Percentiles rank a stretch among this genome's conserved stretches.
Evolutionary conservation across 2,113 vertebrate species (phyloP).

Genomic region (Raja brachyura): DNA sequence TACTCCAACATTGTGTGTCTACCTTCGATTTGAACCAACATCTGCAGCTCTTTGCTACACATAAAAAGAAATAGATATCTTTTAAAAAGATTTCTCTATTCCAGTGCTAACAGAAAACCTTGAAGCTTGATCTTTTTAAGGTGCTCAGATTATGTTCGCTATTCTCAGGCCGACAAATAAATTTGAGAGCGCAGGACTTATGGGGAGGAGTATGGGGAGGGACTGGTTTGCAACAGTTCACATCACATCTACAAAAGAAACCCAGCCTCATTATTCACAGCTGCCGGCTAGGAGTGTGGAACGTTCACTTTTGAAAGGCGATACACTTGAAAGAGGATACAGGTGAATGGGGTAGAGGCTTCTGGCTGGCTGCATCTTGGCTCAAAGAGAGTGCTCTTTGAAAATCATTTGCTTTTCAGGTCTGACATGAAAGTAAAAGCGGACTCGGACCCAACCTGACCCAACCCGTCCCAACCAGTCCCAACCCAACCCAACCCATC

Average conservation of each 20-base stretch:
- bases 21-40: no score
- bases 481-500: no score
- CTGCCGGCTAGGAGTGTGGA: neutral
- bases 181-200: neutral
- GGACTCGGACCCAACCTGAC: no score
- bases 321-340: neutral
- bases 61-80: no score
- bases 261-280: neutral
- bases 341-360: neutral
- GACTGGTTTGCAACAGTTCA: neutral
- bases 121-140: neutral
- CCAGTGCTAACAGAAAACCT: neutral
- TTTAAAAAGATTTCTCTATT: neutral
- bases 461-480: no score
- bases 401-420: neutral
- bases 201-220: neutral
- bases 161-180: neutral
- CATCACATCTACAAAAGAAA: neutral
- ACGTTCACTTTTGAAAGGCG: neutral
- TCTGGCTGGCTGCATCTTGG: neutral
- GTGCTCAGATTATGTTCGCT: neutral
- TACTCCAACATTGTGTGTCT: no score
- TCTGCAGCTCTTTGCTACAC: no score
- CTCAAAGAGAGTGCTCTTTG: neutral
- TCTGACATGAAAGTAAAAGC: no score